Percentiles rank a stretch among this genome's conserved stretches.
phyloP scores from a whole-genome alignment of 2,797 vertebrate species.

The Poecilia picta region DNA sequence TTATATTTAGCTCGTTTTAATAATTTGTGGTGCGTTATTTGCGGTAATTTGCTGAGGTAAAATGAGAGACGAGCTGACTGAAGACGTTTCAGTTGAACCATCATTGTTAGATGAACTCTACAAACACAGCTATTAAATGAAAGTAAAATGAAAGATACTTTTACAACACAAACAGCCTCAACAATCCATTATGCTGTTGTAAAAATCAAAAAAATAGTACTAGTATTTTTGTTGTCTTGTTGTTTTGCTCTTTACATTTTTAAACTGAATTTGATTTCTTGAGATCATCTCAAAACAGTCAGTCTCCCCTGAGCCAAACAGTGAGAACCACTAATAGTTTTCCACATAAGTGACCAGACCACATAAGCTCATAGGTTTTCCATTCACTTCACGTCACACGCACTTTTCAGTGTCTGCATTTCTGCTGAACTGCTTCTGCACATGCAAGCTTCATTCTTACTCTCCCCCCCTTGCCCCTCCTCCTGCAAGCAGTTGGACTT shows the following conservation, averaged over 20 bases:
- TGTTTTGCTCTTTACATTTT: not conserved
- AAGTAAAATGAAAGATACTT: not conserved
- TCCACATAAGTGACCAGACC: not conserved
- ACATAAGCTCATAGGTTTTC: conserved; percentile 5
- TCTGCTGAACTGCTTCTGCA: conserved; percentile 66
- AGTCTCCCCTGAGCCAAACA: not conserved
- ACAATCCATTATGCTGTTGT: not conserved
- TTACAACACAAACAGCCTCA: not conserved
- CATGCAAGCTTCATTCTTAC: conserved; percentile 74
- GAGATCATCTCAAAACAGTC: not conserved
- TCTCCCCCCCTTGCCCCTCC: conserved; percentile 55
- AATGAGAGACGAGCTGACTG: not conserved
- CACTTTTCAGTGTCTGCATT: conserved; percentile 52
- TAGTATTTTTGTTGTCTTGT: not conserved
- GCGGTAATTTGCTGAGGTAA: not conserved
- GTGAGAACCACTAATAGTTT: not conserved
- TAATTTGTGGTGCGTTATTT: not conserved
- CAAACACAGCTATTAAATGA: not conserved
- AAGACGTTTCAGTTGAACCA: not conserved
- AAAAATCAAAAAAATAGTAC: not conserved
- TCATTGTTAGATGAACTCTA: not conserved
- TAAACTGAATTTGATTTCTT: not conserved
- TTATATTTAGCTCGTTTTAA: not conserved
- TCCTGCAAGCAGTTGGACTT: conserved; percentile 79
- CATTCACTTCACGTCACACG: conserved; percentile 58